phyloP scores from a whole-genome alignment of 1,140 invertebrate genomes.

The Heliconius nattereri region DNA sequence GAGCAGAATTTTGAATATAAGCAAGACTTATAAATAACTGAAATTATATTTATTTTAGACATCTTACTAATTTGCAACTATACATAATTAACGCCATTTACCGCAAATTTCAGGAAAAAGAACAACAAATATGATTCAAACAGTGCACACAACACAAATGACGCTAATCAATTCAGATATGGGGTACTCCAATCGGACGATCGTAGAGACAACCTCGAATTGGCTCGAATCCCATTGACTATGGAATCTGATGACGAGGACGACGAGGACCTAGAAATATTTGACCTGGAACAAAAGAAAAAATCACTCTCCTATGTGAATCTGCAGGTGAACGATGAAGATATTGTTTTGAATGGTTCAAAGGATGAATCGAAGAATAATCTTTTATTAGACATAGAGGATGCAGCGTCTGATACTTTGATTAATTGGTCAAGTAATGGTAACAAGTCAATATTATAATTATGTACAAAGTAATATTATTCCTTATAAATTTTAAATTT shows the following conservation, averaged over 20 bases:
- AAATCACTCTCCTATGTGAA: slow-evolving; percentile 74
- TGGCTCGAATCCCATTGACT: slow-evolving; percentile 68
- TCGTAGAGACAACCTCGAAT: slow-evolving; percentile 64
- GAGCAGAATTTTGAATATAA: too few relatives aligned
- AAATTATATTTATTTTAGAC: too few relatives aligned
- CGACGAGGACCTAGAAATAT: slow-evolving; percentile 75
- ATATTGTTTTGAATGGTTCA: slow-evolving; percentile 54
- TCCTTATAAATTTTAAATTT: neutral
- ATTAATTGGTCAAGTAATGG: slow-evolving; percentile 71
- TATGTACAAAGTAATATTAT: neutral
- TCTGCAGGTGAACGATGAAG: slow-evolving; percentile 64
- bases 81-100: neutral
- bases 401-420: slow-evolving; percentile 59
- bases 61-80: neutral
- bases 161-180: slow-evolving; percentile 73
- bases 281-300: slow-evolving; percentile 74
- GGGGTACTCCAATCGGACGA: slow-evolving; percentile 73
- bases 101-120: slow-evolving; percentile 64
- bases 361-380: slow-evolving; percentile 63
- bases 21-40: too few relatives aligned
- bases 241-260: slow-evolving; percentile 77
- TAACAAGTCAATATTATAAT: slow-evolving; percentile 73
- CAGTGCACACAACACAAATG: slow-evolving; percentile 57
- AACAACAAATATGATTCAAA: slow-evolving; percentile 60
- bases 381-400: slow-evolving; percentile 70